Base-by-base conservation (phyloP, 2,797 vertebrate genomes). In the Psittacula echo region DNA sequence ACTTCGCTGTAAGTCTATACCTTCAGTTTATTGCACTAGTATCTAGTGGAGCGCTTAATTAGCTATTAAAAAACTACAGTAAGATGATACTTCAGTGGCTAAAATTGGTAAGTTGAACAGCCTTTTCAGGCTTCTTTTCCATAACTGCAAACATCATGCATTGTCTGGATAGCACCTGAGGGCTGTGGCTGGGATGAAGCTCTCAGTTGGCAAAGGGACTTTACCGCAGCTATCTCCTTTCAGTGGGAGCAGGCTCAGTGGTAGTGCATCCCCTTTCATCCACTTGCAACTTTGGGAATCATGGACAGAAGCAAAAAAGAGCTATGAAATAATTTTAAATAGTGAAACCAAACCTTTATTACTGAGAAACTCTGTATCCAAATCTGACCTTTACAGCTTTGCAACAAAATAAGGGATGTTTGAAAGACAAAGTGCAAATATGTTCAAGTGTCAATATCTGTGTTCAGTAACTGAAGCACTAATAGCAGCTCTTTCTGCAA, bases 261-360 rank as follows among this genome's bases (percentile, higher is more conserved):
- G 10, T 22, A 11, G 5, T 8, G 1, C 10, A 18, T 8, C 11
- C 14, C 45, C 13, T 7, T 41, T 27, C 24, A 67, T 24, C 7
- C 1, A 11, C 13, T 3, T 1, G 0, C 10, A 61, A 14, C 22
- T 83, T 56, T 54, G 9, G 8, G 17, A 68, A 30, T 4, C 51
- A 60, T 9, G 32, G 32, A 22, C 11, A 51, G 4, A 11, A 45
- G 21, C 16, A 44, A 61, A 70, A 76, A 29, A 60, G 19, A 51
- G 4, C 2, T 29, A 9, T 4, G 7, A 44, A 70, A 42, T 51
- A 23, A 34, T n/a, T 67, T 67, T 39, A 74, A 78, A 78, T 1
- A 30, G 3, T 7, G 30, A 62, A 65, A n/a, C 0, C 2, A 58
- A 58, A 34, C 13, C n/a, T 73, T 84, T 58, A 2, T 32, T 66